Evolutionary conservation across 2,797 vertebrate species (phyloP), one percentile per base, ranked within the genome.

Genomic region (Oophaga sylvatica): DNA sequence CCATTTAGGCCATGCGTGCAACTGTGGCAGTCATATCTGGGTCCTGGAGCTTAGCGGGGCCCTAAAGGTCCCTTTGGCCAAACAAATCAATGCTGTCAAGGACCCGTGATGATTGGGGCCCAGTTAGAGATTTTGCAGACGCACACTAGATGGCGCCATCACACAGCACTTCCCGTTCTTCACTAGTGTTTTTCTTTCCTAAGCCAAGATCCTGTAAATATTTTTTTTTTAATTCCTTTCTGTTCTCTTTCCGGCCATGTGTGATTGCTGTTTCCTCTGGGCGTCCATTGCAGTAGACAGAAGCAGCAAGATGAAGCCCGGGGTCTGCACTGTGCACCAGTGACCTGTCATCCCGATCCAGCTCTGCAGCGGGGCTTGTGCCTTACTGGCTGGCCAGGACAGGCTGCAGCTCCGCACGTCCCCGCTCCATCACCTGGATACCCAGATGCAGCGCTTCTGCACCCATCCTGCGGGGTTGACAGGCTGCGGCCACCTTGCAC

Each of bases 241-340:
- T 93, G 91, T 84, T 93, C 94, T 91, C 92, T 96, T 96, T 96
- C 96, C 95, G 95, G 95, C 95, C 95, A 94, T 92, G 93, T 92
- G 91, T 92, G 91, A 90, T 90, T 85, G 92, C 92, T 87, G 91
- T 93, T 95, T 96, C 95, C 96, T 95, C 91, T 89, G 92, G 90
- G 90, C 93, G 90, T 93, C 92, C 93, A 92, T 92, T 92, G 90
- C 92, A 89, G 53, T 84, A 87, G 88, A 88, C 87, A 84, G 81
- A 81, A 62, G 10, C 68, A 35, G 83, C 53, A 29, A 78, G 80
- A 83, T 31, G 68, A 70, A 41, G 62, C 29, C 53, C n/a, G 63
- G 62, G 84, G 19, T 26, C 26, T 26, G 26, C 26, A 81, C 45
- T 0, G 31, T 17, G 48, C 1, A 48, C 79, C 63, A 15, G 67